These are phyloP conservation scores for Calliphora vicina DNA, from an alignment of 1,140 invertebrate species.

Conservation along the genomic window DNA sequence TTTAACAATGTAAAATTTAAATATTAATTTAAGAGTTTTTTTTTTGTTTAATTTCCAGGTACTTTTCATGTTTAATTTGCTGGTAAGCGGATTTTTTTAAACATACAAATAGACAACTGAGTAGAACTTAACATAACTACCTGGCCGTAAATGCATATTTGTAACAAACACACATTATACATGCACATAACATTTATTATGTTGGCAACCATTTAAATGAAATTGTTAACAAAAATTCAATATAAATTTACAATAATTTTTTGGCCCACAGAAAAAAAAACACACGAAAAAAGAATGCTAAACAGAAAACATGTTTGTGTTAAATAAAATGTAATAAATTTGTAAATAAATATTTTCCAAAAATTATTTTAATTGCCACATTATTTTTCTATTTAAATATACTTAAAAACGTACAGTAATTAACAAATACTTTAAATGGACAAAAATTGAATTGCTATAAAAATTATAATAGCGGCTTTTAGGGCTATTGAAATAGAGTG, in stretches of 20 bases:
- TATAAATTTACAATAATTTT: not conserved
- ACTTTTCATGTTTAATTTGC: too few species aligned
- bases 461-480: too few species aligned
- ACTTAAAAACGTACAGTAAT: not conserved
- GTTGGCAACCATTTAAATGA: conserved; percentile 1
- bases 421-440: not conserved
- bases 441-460: too few species aligned
- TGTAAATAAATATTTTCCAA: not conserved
- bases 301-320: not conserved
- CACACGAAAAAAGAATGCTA: not conserved
- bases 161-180: not conserved
- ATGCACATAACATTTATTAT: not conserved
- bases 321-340: not conserved
- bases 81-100: too few species aligned
- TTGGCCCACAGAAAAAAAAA: not conserved
- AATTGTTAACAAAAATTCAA: not conserved
- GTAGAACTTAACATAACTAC: too few species aligned
- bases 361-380: not conserved
- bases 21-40: too few species aligned
- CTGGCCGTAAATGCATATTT: too few species aligned
- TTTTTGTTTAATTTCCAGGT: too few species aligned
- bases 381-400: not conserved
- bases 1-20: too few species aligned
- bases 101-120: too few species aligned
- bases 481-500: too few species aligned